Conservation (phyloP, 2,888 invertebrate species). For the Maniola hyperantus region DNA sequence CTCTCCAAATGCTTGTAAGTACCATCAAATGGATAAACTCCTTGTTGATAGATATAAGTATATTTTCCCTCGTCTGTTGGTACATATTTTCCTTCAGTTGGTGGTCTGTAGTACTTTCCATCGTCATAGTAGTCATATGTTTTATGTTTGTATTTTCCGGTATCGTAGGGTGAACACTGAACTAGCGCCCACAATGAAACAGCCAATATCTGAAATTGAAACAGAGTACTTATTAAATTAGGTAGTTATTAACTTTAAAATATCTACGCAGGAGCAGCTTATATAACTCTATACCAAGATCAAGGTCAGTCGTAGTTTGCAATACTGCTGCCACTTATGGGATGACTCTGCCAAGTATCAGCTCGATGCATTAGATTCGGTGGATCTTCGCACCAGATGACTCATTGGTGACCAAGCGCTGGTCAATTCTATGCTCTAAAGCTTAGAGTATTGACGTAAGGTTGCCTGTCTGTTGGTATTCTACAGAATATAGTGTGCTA, state of each 20-base stretch:
- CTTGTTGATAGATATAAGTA: conserved; percentile 46
- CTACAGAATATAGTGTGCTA: too few relatives aligned
- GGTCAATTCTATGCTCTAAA: too few relatives aligned
- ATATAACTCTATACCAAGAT: too few relatives aligned
- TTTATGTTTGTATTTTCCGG: conserved; percentile 63
- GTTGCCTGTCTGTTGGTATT: too few relatives aligned
- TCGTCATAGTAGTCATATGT: conserved; percentile 63
- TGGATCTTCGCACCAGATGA: too few relatives aligned
- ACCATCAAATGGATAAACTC: conserved; percentile 46
- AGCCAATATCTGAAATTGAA: conserved; percentile 56
- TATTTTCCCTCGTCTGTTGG: conserved; percentile 64
- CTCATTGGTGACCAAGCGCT: too few relatives aligned
- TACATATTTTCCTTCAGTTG: conserved; percentile 77
- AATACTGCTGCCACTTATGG: too few relatives aligned
- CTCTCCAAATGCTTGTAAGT: conserved; percentile 44
- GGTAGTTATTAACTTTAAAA: not conserved
- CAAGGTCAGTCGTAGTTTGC: too few relatives aligned
- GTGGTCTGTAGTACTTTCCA: conserved; percentile 70
- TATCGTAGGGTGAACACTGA: conserved; percentile 56
- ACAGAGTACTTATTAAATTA: conserved; percentile 4
- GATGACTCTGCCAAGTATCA: too few relatives aligned
- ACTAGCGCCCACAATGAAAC: conserved; percentile 53
- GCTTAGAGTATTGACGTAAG: too few relatives aligned
- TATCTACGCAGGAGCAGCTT: too few relatives aligned
- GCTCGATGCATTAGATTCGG: too few relatives aligned